Evolutionary conservation across 2,888 invertebrate genomes (phyloP), one percentile per base, ranked within the genome.

Genomic region (Hipparchia sbordonii): DNA sequence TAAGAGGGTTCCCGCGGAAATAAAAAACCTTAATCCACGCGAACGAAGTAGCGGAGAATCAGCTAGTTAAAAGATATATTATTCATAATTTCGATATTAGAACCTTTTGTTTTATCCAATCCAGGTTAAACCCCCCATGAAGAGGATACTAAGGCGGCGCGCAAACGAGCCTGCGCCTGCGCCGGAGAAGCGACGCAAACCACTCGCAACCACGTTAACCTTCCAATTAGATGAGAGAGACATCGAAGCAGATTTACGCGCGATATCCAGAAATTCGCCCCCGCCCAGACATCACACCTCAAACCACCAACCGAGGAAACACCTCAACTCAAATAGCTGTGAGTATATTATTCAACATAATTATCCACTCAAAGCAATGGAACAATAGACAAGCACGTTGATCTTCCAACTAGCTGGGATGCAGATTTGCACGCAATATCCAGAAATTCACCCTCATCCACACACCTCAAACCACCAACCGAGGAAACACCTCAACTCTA

Each of bases 81-180:
- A 23, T 23, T 23, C 23, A 23, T 23, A 23, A 23, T 23, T 23
- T 23, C 23, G 23, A 23, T 23, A 23, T 39, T 4, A 39, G 39
- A 39, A 39, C 39, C 39, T 39, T 5, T 39, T 4, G 39, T 39
- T 39, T 39, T 39, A 39, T 46, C 23, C 63, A 60, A 68, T 51
- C 1, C 87, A 96, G 95, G 96, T 97, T n/a, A 99, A 99, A 85
- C 98, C 99, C 10, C 97, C 97, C n/a, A 97, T 98, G 94, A 99
- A 99, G 51, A 95, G 99, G 46, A 99, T 99, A 88, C 92, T 99
- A 46, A 94, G 99, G 5, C 95, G 99, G 75, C 95, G 99, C 45
- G 98, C 98, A 0, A 99, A 99, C 88, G 99, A 99, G 88, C 99
- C 99, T 0, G 95, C 97, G 60, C 98, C 98, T 5, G 96, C 97